Conservation (phyloP, 53 echinoderm and acorn worm species). For the Arbacia lixula region DNA sequence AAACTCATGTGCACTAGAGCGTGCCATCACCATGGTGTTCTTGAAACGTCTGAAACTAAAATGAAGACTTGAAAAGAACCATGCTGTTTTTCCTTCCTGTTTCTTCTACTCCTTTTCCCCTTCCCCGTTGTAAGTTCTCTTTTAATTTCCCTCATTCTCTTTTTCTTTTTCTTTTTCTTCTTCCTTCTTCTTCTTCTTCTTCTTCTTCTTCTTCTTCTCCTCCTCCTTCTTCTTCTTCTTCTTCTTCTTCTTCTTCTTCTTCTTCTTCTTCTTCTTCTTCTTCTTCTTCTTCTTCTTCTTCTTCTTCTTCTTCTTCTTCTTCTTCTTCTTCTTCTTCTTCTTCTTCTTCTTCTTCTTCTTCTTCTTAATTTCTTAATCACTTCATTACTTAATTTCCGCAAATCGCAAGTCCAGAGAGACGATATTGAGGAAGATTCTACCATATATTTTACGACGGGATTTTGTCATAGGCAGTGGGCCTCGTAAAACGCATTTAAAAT, state of each 20-base stretch:
- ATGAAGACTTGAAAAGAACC: not conserved
- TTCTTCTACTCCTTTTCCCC: not conserved
- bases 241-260: not conserved
- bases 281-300: not conserved
- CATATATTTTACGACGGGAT: too few species aligned
- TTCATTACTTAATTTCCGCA: too few species aligned
- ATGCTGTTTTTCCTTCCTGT: not conserved
- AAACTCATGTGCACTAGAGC: too few species aligned
- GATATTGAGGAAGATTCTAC: too few species aligned
- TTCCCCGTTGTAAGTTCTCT: not conserved
- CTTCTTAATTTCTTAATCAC: not conserved
- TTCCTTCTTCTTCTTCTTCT: constrained; percentile 7
- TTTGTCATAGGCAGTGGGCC: too few species aligned
- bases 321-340: not conserved
- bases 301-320: not conserved
- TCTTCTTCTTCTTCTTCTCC: not conserved
- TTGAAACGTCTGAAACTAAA: not conserved
- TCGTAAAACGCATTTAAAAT: too few species aligned
- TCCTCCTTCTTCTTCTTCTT: not conserved
- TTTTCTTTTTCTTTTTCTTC: not conserved
- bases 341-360: not conserved
- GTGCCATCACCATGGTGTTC: not conserved
- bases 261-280: not conserved
- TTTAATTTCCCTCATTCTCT: not conserved
- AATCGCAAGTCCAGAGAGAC: too few species aligned